Conservation (phyloP, 2,888 invertebrate species). For the Drosophila koepferae region DNA sequence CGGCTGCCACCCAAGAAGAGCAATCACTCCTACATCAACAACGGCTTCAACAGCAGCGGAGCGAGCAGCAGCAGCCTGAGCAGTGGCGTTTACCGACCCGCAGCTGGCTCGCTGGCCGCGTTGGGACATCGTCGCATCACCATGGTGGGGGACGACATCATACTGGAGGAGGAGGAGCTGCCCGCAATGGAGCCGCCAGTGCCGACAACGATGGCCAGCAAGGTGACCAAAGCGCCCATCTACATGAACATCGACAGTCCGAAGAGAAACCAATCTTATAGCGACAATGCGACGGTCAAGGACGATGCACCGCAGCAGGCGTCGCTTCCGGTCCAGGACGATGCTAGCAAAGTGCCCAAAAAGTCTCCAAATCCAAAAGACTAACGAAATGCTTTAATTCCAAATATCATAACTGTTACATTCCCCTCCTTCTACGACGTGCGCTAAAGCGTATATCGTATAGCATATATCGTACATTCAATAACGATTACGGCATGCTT, state of each 20-base stretch:
- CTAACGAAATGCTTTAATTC: constrained; percentile 82
- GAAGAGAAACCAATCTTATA: constrained; percentile 81
- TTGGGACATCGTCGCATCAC: constrained; percentile 74
- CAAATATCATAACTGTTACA: constrained; percentile 51
- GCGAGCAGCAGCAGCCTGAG: constrained; percentile 43
- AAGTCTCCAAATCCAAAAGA: constrained; percentile 82
- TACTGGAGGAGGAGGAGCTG: constrained; percentile 83
- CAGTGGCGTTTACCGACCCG: constrained; percentile 59
- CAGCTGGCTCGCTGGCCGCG: constrained; percentile 57
- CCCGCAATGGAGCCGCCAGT: constrained; percentile 35
- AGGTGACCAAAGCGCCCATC: constrained; percentile 56
- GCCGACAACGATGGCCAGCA: constrained; percentile 35
- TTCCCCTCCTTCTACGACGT: constrained; percentile 13
- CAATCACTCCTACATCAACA: constrained; percentile 76
- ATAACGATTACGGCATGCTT: constrained; percentile 20
- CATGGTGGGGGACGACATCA: constrained; percentile 83
- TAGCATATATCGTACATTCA: constrained; percentile 20
- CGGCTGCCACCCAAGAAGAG: constrained; percentile 68
- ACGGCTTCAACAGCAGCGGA: constrained; percentile 57
- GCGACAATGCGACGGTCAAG: constrained; percentile 79
- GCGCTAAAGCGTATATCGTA: constrained; percentile 7
- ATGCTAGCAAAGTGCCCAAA: constrained; percentile 63
- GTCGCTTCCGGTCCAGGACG: background rate
- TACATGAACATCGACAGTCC: constrained; percentile 78
- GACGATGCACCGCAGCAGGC: constrained; percentile 34